Evolutionary conservation across 2,797 vertebrate genomes (phyloP).

Genomic region (Myotis planiceps): DNA sequence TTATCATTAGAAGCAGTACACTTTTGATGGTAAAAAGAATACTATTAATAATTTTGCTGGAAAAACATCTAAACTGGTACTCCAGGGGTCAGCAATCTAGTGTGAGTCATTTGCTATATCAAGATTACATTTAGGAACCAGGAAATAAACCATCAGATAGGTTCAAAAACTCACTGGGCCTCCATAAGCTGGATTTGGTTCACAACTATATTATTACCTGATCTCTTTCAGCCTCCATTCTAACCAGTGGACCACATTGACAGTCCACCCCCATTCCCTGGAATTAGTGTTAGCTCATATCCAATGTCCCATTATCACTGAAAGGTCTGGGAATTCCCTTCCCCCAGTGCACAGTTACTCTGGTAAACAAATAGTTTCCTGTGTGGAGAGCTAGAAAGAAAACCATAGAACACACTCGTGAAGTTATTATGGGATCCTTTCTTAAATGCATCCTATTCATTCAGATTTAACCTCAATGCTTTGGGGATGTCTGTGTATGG

Average conservation of each 20-base stretch:
- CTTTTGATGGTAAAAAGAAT: neutral
- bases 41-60: neutral
- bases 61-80: neutral
- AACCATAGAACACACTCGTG: neutral
- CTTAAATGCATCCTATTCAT: neutral
- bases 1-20: conserved; percentile 4
- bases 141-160: neutral
- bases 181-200: neutral
- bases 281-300: neutral
- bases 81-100: neutral
- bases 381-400: neutral
- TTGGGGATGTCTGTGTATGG: neutral
- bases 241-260: neutral
- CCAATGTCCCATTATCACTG: neutral
- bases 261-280: neutral
- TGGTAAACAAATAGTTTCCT: neutral
- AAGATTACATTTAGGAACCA: neutral
- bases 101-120: neutral
- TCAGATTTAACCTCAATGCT: neutral
- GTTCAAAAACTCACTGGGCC: neutral
- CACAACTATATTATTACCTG: neutral
- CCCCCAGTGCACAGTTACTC: neutral
- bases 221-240: neutral
- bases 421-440: neutral
- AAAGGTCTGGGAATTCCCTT: neutral